Evolutionary conservation across 1,140 invertebrate species (phyloP).

Genomic region (Drosophila tropicalis): DNA sequence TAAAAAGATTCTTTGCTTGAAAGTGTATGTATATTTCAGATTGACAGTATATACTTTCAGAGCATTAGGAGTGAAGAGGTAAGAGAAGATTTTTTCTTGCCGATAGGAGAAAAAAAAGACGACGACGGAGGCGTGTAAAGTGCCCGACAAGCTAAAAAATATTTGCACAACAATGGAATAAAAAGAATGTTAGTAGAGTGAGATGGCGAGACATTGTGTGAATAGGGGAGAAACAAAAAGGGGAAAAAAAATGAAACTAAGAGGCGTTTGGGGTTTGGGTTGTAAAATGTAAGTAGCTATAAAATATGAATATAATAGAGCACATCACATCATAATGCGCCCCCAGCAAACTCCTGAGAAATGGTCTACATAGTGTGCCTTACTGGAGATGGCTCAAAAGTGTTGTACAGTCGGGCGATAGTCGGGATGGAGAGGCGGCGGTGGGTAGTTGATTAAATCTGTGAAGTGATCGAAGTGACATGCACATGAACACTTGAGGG

Average conservation of each 20-base stretch:
- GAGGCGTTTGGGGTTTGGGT: conserved; percentile 27
- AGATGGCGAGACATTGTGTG: background rate
- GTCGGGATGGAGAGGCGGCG: background rate
- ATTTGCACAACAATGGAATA: conserved; percentile 67
- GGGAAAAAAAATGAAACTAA: background rate
- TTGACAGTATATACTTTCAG: background rate
- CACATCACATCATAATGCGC: conserved; percentile 62
- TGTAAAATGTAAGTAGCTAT: conserved; percentile 69
- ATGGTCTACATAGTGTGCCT: conserved; percentile 9
- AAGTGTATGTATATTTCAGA: no score
- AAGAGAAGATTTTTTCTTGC: conserved; percentile 34
- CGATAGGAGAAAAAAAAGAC: conserved; percentile 37
- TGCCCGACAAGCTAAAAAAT: conserved; percentile 61
- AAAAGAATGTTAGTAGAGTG: conserved; percentile 18
- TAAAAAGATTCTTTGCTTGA: no score
- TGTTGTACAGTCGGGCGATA: background rate
- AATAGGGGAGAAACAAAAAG: background rate
- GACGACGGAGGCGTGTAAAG: conserved; percentile 49
- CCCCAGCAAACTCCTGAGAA: conserved; percentile 42
- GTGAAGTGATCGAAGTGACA: conserved; percentile 65
- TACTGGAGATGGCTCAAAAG: no score
- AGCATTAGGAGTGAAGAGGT: background rate
- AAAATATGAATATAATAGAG: conserved; percentile 72
- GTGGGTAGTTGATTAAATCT: conserved; percentile 60
- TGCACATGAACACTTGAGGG: conserved; percentile 58